Evolutionary conservation across 2,113 vertebrate genomes (phyloP).

Genomic region (Oreotragus oreotragus): DNA sequence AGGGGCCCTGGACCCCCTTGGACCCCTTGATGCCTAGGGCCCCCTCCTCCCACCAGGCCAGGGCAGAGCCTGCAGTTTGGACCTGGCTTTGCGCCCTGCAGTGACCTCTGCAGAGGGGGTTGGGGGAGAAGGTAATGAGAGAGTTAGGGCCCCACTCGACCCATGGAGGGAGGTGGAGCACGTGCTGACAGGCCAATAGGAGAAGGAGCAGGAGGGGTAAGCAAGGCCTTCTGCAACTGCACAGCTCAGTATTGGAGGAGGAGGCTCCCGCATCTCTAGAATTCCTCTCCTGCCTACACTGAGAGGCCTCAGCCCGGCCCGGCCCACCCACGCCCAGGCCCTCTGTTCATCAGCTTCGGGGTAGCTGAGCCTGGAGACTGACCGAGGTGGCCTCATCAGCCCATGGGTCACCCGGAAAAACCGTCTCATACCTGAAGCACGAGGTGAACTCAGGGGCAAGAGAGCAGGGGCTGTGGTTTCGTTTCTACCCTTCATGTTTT

Average conservation of each 20-base stretch:
- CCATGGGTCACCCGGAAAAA: neutral
- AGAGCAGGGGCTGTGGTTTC: too few relatives aligned
- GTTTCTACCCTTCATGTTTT: neutral
- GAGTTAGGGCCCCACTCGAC: neutral
- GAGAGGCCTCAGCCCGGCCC: neutral
- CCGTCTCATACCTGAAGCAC: accelerated
- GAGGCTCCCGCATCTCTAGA: neutral
- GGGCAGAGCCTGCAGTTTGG: neutral
- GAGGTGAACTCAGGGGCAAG: neutral
- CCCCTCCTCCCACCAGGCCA: neutral
- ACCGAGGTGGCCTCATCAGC: neutral
- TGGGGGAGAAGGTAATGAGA: too few relatives aligned
- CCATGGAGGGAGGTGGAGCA: too few relatives aligned
- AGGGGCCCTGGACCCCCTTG: neutral
- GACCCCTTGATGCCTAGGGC: neutral
- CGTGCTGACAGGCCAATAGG: too few relatives aligned
- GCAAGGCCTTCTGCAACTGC: neutral
- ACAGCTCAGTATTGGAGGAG: neutral
- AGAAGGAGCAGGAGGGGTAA: neutral
- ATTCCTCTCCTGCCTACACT: neutral
- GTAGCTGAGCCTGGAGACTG: neutral
- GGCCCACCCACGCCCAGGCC: neutral
- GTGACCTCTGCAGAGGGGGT: neutral
- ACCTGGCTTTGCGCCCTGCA: neutral
- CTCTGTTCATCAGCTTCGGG: neutral